A percentile compares a stretch with the other conserved stretches of the same genome.
Evolutionary conservation across 53 echinoderm and acorn worm genomes (phyloP).

Genomic region (Stichopus horrens): DNA sequence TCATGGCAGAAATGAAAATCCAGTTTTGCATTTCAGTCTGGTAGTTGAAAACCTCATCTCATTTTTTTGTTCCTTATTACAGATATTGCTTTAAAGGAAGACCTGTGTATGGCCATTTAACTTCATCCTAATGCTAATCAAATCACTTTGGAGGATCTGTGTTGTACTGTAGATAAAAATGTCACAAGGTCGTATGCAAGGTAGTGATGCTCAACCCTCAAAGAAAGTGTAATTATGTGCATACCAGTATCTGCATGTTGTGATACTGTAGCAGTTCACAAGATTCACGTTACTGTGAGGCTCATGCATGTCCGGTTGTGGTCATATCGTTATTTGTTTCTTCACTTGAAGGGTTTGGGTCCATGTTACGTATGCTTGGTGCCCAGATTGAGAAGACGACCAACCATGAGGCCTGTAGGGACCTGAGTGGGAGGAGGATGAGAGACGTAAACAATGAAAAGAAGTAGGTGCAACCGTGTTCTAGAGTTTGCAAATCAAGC

Average conservation of each 20-base stretch:
- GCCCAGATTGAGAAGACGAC: slow-evolving; percentile 98
- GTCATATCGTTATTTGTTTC: not conserved
- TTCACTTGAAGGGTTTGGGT: slow-evolving; percentile 78
- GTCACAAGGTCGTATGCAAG: no score
- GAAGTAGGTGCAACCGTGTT: slow-evolving; percentile 60
- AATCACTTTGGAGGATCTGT: no score
- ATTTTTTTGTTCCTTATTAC: no score
- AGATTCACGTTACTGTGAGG: not conserved
- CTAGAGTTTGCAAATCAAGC: no score
- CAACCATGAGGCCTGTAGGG: slow-evolving; percentile 88
- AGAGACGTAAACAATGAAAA: slow-evolving; percentile 97
- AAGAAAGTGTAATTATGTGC: not conserved
- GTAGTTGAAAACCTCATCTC: no score
- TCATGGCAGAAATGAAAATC: no score
- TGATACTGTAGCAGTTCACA: no score
- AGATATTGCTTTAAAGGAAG: no score
- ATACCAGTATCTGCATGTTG: not conserved
- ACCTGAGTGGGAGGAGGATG: slow-evolving; percentile 91
- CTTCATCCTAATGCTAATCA: no score
- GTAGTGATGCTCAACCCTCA: not conserved
- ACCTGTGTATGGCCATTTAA: no score
- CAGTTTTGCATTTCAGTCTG: no score
- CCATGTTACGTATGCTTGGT: slow-evolving; percentile 92
- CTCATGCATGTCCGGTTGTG: not conserved
- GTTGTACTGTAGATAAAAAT: no score